These are phyloP conservation scores for Drosophila eugracilis DNA, from an alignment of 1,140 invertebrate species.

Conservation along the genomic window DNA sequence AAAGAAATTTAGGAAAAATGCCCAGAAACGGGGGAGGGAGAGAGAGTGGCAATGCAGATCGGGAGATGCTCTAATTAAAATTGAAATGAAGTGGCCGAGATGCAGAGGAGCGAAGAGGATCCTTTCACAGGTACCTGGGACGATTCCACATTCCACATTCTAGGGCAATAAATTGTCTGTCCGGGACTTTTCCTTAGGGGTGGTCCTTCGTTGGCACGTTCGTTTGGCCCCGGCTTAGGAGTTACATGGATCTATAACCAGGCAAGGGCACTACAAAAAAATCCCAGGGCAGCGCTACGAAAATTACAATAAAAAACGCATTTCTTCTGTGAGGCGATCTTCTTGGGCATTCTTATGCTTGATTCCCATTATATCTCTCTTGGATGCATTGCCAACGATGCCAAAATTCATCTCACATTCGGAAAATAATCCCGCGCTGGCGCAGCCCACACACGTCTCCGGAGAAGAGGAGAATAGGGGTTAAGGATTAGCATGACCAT, in stretches of 20 bases:
- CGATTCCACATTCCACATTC: no score
- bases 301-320: slow-evolving; percentile 78
- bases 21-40: slow-evolving; percentile 24
- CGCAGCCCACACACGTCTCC: slow-evolving; percentile 76
- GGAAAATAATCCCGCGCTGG: slow-evolving; percentile 63
- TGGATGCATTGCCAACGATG: slow-evolving; percentile 30
- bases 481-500: slow-evolving; percentile 73
- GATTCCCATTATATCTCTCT: slow-evolving; percentile 26
- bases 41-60: slow-evolving; percentile 57
- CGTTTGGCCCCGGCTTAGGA: slow-evolving; percentile 41
- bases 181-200: slow-evolving; percentile 52
- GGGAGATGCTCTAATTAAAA: slow-evolving; percentile 75
- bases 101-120: slow-evolving; percentile 56
- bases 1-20: slow-evolving; percentile 6
- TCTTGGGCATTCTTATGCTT: neutral
- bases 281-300: slow-evolving; percentile 19
- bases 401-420: slow-evolving; percentile 55
- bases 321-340: slow-evolving; percentile 31
- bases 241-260: slow-evolving; percentile 5
- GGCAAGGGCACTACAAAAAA: slow-evolving; percentile 1
- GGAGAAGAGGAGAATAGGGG: slow-evolving; percentile 1
- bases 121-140: slow-evolving; percentile 46
- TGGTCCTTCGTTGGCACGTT: slow-evolving; percentile 73
- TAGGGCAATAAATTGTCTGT: slow-evolving; percentile 65
- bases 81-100: slow-evolving; percentile 71